Evolutionary conservation across 2,797 vertebrate genomes (phyloP), one percentile per base, ranked within the genome.

Genomic region (Momotus momota): DNA sequence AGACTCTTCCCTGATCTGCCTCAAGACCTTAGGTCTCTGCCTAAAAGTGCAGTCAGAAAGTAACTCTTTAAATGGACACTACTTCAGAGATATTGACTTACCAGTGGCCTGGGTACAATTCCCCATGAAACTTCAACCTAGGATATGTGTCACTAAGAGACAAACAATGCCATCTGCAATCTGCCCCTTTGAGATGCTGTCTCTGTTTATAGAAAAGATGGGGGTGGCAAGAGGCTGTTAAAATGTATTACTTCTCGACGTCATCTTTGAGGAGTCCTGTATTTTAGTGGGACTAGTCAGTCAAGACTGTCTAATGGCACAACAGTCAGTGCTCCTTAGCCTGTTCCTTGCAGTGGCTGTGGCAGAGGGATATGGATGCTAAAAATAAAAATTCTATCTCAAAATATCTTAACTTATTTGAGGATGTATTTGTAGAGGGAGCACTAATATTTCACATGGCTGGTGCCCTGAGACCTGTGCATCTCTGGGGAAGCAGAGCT

Each of bases 201-300:
- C 95, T 92, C 95, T 95, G 73, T 95, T 93, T 89, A 87, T 93
- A 94, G 94, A 96, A 96, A 96, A 95, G 75, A 93, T 94, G 86
- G 88, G 78, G 84, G 86, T 96, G 95, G 80, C 7, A 3, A 89
- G 74, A 15, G 15, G 81, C 91, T 96, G 93, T 84, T 93, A 80
- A 93, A 89, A 94, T 57, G 31, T 61, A 23, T 65, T 86, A 49
- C 67, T 94, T 92, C 81, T 65, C 46, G 9, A 61, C 26, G 2
- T 93, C 69, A 61, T 87, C 87, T 74, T 60, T 33, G 49, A 91
- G 81, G 60, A 92, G 71, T 82, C 75, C 14, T 51, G 43, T 69
- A 65, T 87, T 89, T 88, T 12, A 81, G 61, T 62, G 62, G 40
- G 58, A 88, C 93, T 80, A 16, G 60, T 87, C 93, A 92, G 86